Evolutionary conservation across 2,113 vertebrate genomes (phyloP), one percentile per base, ranked within the genome.

Genomic region (Osmerus eperlanus): DNA sequence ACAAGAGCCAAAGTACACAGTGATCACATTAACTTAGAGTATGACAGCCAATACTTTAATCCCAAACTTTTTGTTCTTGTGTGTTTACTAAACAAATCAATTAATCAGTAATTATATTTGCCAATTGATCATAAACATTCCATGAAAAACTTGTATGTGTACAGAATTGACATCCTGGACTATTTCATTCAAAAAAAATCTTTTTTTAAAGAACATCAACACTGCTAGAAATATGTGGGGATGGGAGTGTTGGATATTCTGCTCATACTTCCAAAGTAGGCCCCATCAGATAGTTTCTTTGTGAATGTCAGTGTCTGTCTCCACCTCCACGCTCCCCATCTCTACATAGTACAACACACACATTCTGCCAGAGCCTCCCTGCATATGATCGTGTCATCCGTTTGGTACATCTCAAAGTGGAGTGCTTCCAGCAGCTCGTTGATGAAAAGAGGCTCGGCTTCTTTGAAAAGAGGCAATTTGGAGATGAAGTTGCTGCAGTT

Each of bases 241-340:
- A 56, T 2, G 61, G 25, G 15, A 21, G 28, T 36, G 28, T 36
- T 36, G 29, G 28, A 56, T n/a, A 15, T 18, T 15, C 4, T 36
- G 4, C 15, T 18, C 70, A 67, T 74, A 76, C 75, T 73, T 73
- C 59, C 62, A 78, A 71, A 78, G 41, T 67, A 23, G 29, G 67
- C 79, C 56, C 62, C 70, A 67, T 80, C 72, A 65, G 65, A 68
- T 51, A 51, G 55, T 9, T 47, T 70, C 25, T 63, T 36, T 15
- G 65, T 55, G 19, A 54, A 52, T n/a, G 23, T 65, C 15, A 9
- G 18, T 55, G 19, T 28, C 3, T 0, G 59, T 65, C 65, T 81
- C 47, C 70, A 59, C 25, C 65, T 81, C 47, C 70, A 59, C 25
- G 23, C 67, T 63, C 3, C 64, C 55, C 65, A 29, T 69, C 41